Evolutionary conservation across 2,888 invertebrate genomes (phyloP).

Genomic region (Brachyptera risi): DNA sequence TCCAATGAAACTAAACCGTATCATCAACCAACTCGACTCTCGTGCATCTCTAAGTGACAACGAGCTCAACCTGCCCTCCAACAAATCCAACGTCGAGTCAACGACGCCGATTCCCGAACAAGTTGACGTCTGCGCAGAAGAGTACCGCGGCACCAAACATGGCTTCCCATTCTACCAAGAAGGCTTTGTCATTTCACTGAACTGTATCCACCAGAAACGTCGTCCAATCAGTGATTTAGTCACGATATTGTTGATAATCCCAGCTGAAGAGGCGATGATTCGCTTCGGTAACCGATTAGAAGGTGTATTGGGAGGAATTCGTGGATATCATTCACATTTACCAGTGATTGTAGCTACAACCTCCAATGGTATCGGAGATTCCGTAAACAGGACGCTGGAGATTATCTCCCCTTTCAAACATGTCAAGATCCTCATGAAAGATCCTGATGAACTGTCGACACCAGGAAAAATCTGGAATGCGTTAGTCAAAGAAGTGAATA

Average conservation of each 20-base stretch:
- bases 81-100: not conserved
- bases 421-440: slow-evolving; percentile 3
- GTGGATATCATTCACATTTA: slow-evolving; percentile 26
- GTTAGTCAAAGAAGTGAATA: slow-evolving; percentile 34
- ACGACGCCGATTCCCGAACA: slow-evolving; percentile 4
- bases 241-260: slow-evolving; percentile 25
- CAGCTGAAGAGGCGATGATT: slow-evolving; percentile 11
- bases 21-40: slow-evolving; percentile 29
- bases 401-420: not conserved
- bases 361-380: slow-evolving; percentile 8
- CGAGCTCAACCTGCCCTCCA: slow-evolving; percentile 13
- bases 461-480: slow-evolving; percentile 36
- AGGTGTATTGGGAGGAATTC: slow-evolving; percentile 25
- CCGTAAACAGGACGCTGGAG: slow-evolving; percentile 6
- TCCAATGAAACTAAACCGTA: slow-evolving; percentile 27
- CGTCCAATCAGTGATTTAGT: slow-evolving; percentile 30
- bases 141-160: slow-evolving; percentile 24
- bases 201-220: slow-evolving; percentile 19
- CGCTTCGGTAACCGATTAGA: slow-evolving; percentile 21
- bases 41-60: slow-evolving; percentile 25
- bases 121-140: slow-evolving; percentile 29
- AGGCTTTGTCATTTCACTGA: slow-evolving; percentile 27
- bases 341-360: slow-evolving; percentile 26
- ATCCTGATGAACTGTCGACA: not conserved
- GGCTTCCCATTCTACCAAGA: slow-evolving; percentile 33